Evolutionary conservation across 2,113 vertebrate genomes (phyloP), one percentile per base, ranked within the genome.

Genomic region (Cercocebus atys): DNA sequence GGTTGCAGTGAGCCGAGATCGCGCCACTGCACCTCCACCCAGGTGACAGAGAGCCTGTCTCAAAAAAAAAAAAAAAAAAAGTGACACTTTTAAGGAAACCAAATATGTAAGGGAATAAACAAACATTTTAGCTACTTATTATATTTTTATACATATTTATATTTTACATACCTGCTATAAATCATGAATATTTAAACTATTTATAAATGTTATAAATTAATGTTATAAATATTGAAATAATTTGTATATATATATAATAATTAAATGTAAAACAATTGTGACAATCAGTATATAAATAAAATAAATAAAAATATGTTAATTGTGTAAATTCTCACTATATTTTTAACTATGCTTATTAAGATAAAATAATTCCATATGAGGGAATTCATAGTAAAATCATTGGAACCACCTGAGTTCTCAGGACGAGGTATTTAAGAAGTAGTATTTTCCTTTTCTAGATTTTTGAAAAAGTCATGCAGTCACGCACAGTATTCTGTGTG

Each of bases 321-420:
- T 88, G 47, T 23, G 57, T 82, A 64, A 83, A 82, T 86, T 94
- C 64, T 96, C 80, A 55, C 92, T 61, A 61, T 66, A 85, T 57
- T 84, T 88, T 88, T 82, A 96, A 59, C 27, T 93, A 45, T 3
- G 66, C 32, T 95, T 96, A 40, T 70, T 83, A 84, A 87, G 61
- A 93, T 68, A 79, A 90, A 85, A 90, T 1, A 91, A 95, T 89
- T 94, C 23, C 27, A n/a, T 47, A 73, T 64, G 32, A 50, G 20
- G 17, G 61, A 97, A 92, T 92, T 97, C 70, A 93, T 32, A 96
- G 20, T 82, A 59, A 76, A 90, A 73, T 66, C 52, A 78, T 83
- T 81, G n/a, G 82, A 88, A 47, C 50, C 30, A 93, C 38, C 92
- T 96, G 82, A 89, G 70, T 89, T 96, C 68, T 94, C 30, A 52